Evolutionary conservation across 2,797 vertebrate species (phyloP).

Genomic region (Myripristis jacobus): DNA sequence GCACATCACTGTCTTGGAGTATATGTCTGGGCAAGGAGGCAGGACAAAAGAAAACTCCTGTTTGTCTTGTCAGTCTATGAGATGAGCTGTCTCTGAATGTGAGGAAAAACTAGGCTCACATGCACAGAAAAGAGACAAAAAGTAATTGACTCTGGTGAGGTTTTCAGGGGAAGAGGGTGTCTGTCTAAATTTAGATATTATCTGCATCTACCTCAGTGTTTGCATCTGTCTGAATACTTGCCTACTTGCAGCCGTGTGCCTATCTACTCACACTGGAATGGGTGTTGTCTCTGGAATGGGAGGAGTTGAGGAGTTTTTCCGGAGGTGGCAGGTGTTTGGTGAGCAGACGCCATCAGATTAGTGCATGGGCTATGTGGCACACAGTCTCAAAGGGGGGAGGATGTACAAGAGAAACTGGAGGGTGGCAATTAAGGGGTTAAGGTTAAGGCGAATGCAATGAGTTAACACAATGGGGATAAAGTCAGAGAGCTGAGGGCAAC

Average conservation of each 20-base stretch:
- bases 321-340: conserved; percentile 80
- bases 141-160: conserved; percentile 31
- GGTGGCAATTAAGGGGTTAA: conserved; percentile 83
- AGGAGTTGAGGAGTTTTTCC: conserved; percentile 64
- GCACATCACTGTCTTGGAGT: conserved; percentile 77
- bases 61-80: conserved; percentile 50
- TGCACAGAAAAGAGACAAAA: conserved; percentile 23
- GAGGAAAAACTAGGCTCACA: conserved; percentile 40
- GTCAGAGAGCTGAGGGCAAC: conserved; percentile 81
- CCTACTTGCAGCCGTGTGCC: conserved; percentile 51
- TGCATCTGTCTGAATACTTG: conserved; percentile 56
- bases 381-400: conserved; percentile 74
- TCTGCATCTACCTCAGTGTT: conserved; percentile 52
- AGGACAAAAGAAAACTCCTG: conserved; percentile 71
- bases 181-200: conserved; percentile 52
- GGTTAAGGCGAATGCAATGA: conserved; percentile 81
- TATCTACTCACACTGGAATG: conserved; percentile 58
- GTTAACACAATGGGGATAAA: conserved; percentile 84
- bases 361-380: conserved; percentile 76
- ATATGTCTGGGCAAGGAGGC: conserved; percentile 64
- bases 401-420: conserved; percentile 72
- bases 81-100: conserved; percentile 31
- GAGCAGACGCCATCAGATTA: conserved; percentile 82
- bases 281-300: conserved; percentile 53
- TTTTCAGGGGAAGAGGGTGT: conserved; percentile 47